Evolutionary conservation across 2,888 invertebrate genomes (phyloP), one percentile per base, ranked within the genome.

Genomic region (Protophormia terraenovae): DNA sequence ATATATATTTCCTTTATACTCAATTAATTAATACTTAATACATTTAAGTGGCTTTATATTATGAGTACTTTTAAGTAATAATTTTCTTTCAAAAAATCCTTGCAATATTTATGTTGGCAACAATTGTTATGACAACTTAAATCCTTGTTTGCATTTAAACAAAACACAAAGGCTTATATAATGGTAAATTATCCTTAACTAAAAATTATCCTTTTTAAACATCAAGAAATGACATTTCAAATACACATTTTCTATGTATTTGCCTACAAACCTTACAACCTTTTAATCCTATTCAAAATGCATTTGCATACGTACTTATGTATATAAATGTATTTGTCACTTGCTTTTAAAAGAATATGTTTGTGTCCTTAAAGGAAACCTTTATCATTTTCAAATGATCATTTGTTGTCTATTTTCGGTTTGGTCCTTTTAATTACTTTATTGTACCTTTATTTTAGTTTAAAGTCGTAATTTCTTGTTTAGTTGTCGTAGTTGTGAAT

Each of bases 131-230:
- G 50, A 72, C 64, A 53, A 14, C 41, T 64, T 38, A 60, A 69
- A 55, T 66, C 16, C 45, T 76, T 67, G 35, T 45, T 55, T 64
- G 35, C 38, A 60, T 38, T 16, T 27, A 22, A n/a, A n/a, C n/a
- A n/a, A n/a, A n/a, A n/a, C n/a, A n/a, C n/a, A n/a, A n/a, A n/a
- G 32, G 16, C 24, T 45, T 38, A 58, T 66, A 55, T 80, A 45
- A 38, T 64, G 66, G 55, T 45, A 76, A 86, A 76, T 81, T 64
- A 62, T 60, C 19, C 62, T 79, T 66, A 24, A 64, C 45, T 10
- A 8, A 32, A 66, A 32, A 58, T 8, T 29, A 58, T 67, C 35
- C 16, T 58, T 47, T 47, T 35, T 10, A 10, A 45, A 47, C 41
- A 47, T 10, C 22, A 29, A 53, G 12, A 45, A 76, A 66, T 5